Conservation (phyloP, 2,797 vertebrate species). For the Erpetoichthys calabaricus region DNA sequence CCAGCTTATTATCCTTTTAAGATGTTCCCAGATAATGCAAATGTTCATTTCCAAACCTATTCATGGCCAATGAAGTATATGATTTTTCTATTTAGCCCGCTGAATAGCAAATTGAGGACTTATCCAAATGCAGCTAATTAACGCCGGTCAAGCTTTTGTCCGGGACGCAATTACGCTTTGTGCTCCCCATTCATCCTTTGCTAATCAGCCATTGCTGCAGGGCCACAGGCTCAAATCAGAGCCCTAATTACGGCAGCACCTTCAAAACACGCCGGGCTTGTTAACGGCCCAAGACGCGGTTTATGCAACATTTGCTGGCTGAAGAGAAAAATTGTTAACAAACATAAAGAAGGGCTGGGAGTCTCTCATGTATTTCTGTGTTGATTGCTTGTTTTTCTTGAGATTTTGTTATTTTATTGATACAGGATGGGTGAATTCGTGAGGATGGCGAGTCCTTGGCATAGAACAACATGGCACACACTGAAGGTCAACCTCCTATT, state of each 20-base stretch:
- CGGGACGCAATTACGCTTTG: constrained; percentile 31
- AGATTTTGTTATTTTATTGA: too few relatives aligned
- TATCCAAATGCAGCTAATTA: constrained; percentile 44
- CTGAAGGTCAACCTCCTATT: too few relatives aligned
- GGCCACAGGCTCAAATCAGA: constrained; percentile 25
- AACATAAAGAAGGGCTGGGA: constrained; percentile 21
- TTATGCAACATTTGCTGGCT: constrained; percentile 31
- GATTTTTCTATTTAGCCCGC: constrained; percentile 37
- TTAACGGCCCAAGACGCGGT: constrained; percentile 31
- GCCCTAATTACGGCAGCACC: constrained; percentile 27
- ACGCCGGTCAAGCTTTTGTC: constrained; percentile 39
- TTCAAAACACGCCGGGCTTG: constrained; percentile 26
- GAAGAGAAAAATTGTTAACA: constrained; percentile 28
- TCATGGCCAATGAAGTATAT: constrained; percentile 32
- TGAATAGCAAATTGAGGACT: constrained; percentile 39
- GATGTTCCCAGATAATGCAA: constrained; percentile 28
- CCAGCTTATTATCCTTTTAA: constrained; percentile 27
- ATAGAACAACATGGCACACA: too few relatives aligned
- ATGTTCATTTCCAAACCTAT: constrained; percentile 32
- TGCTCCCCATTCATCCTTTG: constrained; percentile 29
- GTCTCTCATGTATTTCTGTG: constrained; percentile 8
- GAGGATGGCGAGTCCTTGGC: too few relatives aligned
- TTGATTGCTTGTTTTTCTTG: too few relatives aligned
- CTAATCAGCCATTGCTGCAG: constrained; percentile 30
- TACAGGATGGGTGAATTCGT: too few relatives aligned